Percentiles rank a stretch among this genome's conserved stretches.
Evolutionary conservation across 2,888 invertebrate species (phyloP).

Genomic region (Troides helena): DNA sequence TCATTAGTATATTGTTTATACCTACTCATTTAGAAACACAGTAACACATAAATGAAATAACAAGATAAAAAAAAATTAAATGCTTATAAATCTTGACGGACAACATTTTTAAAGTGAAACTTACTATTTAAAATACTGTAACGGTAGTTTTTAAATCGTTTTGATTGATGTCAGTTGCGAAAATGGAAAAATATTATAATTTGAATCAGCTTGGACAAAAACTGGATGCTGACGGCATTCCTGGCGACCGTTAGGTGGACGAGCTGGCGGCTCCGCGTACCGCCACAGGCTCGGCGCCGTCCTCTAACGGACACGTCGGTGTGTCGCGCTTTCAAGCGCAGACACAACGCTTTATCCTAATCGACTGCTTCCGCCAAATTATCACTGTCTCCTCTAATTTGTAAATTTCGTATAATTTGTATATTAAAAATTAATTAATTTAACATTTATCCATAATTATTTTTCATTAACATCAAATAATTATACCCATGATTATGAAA

Average conservation of each 20-base stretch:
- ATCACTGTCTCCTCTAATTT: background rate
- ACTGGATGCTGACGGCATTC: constrained; percentile 69
- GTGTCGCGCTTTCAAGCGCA: constrained; percentile 7
- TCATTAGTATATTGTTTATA: constrained; percentile 73
- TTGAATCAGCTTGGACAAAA: constrained; percentile 60
- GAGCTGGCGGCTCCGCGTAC: constrained; percentile 42
- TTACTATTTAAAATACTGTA: background rate
- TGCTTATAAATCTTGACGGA: background rate
- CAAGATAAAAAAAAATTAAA: constrained; percentile 32
- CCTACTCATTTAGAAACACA: constrained; percentile 70
- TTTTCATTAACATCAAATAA: no score
- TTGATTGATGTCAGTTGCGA: constrained; percentile 50
- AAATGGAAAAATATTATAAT: constrained; percentile 54
- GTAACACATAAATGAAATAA: constrained; percentile 56
- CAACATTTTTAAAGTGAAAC: background rate
- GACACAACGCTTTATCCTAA: constrained; percentile 15
- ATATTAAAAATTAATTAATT: background rate
- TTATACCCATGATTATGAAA: no score
- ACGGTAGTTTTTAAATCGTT: constrained; percentile 43
- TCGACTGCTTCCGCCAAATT: constrained; percentile 3
- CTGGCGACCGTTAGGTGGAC: constrained; percentile 70
- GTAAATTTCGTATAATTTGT: background rate
- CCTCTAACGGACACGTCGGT: constrained; percentile 47
- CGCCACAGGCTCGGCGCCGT: constrained; percentile 35
- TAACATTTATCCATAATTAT: background rate